These are phyloP conservation scores for Meloidogyne hapla DNA, from an alignment of 1,140 invertebrate genomes.

Conservation along the genomic window DNA sequence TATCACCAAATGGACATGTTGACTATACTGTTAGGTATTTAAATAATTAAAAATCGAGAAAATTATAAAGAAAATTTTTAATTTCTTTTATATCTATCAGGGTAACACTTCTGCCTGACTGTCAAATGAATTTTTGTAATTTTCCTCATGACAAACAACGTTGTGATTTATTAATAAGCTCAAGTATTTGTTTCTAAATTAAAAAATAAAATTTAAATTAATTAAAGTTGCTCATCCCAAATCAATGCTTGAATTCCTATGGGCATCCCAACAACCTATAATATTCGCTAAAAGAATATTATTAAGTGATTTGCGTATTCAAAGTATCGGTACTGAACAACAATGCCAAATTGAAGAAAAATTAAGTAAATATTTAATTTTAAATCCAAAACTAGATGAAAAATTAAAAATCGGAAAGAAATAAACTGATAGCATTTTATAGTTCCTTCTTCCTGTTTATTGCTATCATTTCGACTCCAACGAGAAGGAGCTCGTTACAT, in stretches of 20 bases:
- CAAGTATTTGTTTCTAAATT: constrained; percentile 41
- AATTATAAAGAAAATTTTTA: background rate
- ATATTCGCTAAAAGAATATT: constrained; percentile 44
- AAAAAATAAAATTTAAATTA: constrained; percentile 12
- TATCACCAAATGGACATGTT: constrained; percentile 55
- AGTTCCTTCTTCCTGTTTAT: constrained; percentile 60
- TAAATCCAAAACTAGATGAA: too few relatives aligned
- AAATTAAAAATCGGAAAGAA: too few relatives aligned
- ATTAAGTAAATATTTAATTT: constrained; percentile 42
- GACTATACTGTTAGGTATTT: constrained; percentile 53
- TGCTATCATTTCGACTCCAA: constrained; percentile 51
- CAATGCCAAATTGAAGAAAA: constrained; percentile 57
- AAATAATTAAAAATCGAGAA: background rate
- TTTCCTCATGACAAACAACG: constrained; percentile 58
- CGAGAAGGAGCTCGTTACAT: constrained; percentile 59
- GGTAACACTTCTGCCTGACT: constrained; percentile 54
- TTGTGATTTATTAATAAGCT: constrained; percentile 61
- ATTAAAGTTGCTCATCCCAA: constrained; percentile 59
- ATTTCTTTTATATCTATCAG: constrained; percentile 24
- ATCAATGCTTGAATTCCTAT: constrained; percentile 52
- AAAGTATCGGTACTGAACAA: constrained; percentile 40
- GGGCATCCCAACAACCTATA: constrained; percentile 48
- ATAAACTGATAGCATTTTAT: constrained; percentile 18
- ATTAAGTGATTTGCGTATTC: constrained; percentile 57
- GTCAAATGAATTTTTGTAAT: constrained; percentile 61